These are phyloP conservation scores for Sericinus montela DNA, from an alignment of 2,888 invertebrate species.

Conservation along the genomic window DNA sequence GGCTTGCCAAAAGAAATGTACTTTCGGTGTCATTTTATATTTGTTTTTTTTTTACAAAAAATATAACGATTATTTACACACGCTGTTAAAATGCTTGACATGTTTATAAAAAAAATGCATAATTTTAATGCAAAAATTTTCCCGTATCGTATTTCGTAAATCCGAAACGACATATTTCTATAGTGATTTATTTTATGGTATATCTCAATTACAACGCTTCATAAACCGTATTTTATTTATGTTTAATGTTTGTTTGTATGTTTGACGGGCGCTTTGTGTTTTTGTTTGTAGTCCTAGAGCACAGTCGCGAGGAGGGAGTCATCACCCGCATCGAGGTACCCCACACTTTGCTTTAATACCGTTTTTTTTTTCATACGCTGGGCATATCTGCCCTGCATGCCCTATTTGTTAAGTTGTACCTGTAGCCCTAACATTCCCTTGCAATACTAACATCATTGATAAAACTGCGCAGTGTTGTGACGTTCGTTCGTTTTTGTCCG, in stretches of 20 bases:
- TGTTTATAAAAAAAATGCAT: too few species aligned
- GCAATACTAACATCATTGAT: constrained; percentile 11
- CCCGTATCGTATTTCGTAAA: neutral
- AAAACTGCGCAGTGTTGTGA: constrained; percentile 63
- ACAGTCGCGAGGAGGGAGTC: constrained; percentile 79
- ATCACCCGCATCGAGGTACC: constrained; percentile 79
- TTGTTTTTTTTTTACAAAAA: too few species aligned
- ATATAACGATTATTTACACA: too few species aligned
- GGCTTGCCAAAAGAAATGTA: too few species aligned
- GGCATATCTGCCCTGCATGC: constrained; percentile 7
- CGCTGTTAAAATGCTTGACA: too few species aligned
- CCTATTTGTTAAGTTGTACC: neutral
- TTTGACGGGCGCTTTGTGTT: constrained; percentile 76
- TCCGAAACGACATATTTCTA: neutral
- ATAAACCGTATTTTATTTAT: constrained; percentile 47
- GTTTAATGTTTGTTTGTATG: constrained; percentile 60
- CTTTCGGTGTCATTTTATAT: too few species aligned
- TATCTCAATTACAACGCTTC: constrained; percentile 31
- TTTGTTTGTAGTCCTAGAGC: constrained; percentile 79
- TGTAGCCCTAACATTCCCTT: constrained; percentile 14
- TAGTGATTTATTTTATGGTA: neutral
- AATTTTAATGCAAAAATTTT: neutral
- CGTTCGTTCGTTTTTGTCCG: constrained; percentile 66
- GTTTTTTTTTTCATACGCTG: neutral
- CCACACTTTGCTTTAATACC: constrained; percentile 61